Base-by-base conservation (phyloP, 2,113 vertebrate genomes). In the Bujurquina vittata region DNA sequence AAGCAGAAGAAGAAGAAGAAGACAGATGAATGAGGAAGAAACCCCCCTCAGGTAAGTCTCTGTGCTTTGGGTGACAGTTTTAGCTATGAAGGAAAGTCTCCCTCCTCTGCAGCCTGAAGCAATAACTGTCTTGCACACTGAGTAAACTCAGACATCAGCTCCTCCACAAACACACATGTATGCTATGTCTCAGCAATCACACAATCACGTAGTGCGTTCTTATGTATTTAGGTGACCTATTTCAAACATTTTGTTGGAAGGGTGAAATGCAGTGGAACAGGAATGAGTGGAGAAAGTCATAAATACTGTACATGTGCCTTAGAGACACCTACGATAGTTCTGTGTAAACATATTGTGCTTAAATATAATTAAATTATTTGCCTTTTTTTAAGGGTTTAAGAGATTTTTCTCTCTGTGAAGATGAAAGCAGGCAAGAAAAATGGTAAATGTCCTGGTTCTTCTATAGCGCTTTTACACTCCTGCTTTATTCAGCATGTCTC, bases 351-450 rank as follows among this genome's bases (percentile, higher is more conserved):
- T 18, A 59, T 17, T 31, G 26, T 59, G 1, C 62, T 78, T 29
- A 18, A 31, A 8, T 31, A 59, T 60, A 31, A 33, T 60, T 33
- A 18, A 18, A 9, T 33, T 18, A 33, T 60, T 29, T 5, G 17
- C 46, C 46, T 49, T 15, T 5, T 54, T 63, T 88, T 52, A 35
- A 77, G 67, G 80, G 65, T 52, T 55, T 17, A 67, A 56, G 62
- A 60, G 31, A 60, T 54, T 26, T 18, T 31, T 10, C 37, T 12
- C 31, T 20, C 6, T n/a, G 60, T 35, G 31, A 49, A 84, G 83
- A 89, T 91, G 82, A 88, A 85, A 91, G 87, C 40, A 23, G 54
- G 37, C 76, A 77, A 62, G 73, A 76, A 37, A 37, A 37, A 37
- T 37, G 2, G 9, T 37, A 37, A 37, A 37, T 37, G 8, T 2